phyloP scores from a whole-genome alignment of 2,797 vertebrate genomes.

The Acrossocheilus wenchowensis region DNA sequence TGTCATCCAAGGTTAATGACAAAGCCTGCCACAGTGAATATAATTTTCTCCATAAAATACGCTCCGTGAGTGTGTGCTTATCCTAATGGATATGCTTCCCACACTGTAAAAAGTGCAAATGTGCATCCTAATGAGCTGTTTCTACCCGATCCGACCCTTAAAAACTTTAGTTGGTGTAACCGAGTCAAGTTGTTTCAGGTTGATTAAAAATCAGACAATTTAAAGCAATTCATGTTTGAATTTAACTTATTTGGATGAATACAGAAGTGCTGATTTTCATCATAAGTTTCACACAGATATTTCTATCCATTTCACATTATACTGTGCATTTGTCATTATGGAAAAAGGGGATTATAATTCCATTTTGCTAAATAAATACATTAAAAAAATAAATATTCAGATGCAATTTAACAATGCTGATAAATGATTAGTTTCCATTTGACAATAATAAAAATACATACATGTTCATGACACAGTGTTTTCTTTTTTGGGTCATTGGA shows the following conservation, averaged over 20 bases:
- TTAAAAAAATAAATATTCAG: neutral
- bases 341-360: neutral
- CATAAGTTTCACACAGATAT: too few relatives aligned
- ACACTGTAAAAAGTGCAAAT: conserved; percentile 26
- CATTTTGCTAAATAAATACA: neutral
- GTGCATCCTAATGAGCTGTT: conserved; percentile 10
- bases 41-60: conserved; percentile 6
- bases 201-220: neutral
- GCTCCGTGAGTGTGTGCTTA: neutral
- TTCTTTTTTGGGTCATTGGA: too few relatives aligned
- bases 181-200: neutral
- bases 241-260: neutral
- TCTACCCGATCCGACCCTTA: neutral
- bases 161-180: neutral
- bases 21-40: conserved; percentile 14
- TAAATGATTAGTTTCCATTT: neutral
- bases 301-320: neutral
- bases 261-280: neutral
- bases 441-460: neutral
- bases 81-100: conserved; percentile 21
- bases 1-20: conserved; percentile 46
- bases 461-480: too few relatives aligned
- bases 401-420: too few relatives aligned
- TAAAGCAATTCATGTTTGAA: neutral
- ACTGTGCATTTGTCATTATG: neutral